These are phyloP conservation scores for Tupaia tana DNA, from an alignment of 2,113 vertebrate genomes.

Conservation along the genomic window DNA sequence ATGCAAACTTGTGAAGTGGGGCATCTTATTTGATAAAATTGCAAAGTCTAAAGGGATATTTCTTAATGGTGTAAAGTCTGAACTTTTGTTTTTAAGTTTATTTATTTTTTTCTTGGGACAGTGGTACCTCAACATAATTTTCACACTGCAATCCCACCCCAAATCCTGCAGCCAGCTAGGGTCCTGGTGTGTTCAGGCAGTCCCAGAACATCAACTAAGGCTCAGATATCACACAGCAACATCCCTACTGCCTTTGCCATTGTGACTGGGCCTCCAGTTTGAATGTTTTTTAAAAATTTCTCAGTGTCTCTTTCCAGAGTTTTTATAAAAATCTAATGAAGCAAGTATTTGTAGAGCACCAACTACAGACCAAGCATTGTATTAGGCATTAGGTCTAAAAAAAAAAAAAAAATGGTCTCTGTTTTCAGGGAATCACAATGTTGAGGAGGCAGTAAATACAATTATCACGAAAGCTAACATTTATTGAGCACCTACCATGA, in stretches of 20 bases:
- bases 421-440: not conserved
- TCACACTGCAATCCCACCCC: too few species aligned
- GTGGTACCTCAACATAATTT: too few species aligned
- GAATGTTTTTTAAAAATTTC: too few species aligned
- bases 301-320: conserved; percentile 8
- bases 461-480: not conserved
- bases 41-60: not conserved
- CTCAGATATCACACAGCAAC: too few species aligned
- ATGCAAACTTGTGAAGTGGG: conserved; percentile 29
- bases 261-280: too few species aligned
- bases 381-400: not conserved
- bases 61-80: conserved; percentile 20
- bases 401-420: not conserved
- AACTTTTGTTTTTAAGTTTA: too few species aligned
- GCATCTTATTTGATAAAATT: conserved; percentile 53
- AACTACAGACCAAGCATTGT: not conserved
- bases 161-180: too few species aligned
- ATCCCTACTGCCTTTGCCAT: too few species aligned
- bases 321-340: conserved; percentile 41
- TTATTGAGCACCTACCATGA: not conserved
- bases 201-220: too few species aligned
- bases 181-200: too few species aligned
- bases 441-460: not conserved
- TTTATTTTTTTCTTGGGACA: too few species aligned
- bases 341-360: not conserved